Evolutionary conservation across 2,113 vertebrate species (phyloP).

Genomic region (Piprites chloris): DNA sequence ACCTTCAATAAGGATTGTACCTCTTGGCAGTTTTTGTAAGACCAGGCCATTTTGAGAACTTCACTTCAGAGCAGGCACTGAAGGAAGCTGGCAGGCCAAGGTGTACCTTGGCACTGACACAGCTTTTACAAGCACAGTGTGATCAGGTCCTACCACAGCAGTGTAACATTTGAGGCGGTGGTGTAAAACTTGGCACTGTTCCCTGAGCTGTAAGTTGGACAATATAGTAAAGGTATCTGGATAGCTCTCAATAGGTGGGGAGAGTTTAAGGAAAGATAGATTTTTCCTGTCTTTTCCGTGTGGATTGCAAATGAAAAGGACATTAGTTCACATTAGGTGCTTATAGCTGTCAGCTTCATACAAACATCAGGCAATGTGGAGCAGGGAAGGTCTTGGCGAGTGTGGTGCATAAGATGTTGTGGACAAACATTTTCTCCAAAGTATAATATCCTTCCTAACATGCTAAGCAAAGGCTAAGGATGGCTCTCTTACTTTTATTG

Average conservation of each 20-base stretch:
- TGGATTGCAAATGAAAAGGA: not conserved
- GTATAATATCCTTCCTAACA: not conserved
- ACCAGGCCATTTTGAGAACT: not conserved
- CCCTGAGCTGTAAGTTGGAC: not conserved
- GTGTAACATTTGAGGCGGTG: not conserved
- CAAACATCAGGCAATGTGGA: not conserved
- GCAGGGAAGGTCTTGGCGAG: not conserved
- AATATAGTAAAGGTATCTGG: not conserved
- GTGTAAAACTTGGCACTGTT: not conserved
- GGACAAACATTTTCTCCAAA: not conserved
- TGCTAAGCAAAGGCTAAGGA: not conserved
- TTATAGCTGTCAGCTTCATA: not conserved
- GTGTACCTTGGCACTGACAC: not conserved
- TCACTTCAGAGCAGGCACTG: not conserved
- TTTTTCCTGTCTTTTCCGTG: not conserved
- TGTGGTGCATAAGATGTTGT: not conserved
- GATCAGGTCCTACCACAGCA: not conserved
- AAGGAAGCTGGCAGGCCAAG: not conserved
- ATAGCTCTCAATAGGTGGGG: not conserved
- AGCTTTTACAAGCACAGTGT: not conserved
- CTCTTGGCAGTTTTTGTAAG: not conserved
- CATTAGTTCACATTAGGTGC: not conserved
- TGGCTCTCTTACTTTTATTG: not conserved
- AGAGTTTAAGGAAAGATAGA: not conserved
- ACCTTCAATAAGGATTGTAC: not conserved